Evolutionary conservation across 1,140 invertebrate species (phyloP).

Genomic region (Drosophila ohnishii): DNA sequence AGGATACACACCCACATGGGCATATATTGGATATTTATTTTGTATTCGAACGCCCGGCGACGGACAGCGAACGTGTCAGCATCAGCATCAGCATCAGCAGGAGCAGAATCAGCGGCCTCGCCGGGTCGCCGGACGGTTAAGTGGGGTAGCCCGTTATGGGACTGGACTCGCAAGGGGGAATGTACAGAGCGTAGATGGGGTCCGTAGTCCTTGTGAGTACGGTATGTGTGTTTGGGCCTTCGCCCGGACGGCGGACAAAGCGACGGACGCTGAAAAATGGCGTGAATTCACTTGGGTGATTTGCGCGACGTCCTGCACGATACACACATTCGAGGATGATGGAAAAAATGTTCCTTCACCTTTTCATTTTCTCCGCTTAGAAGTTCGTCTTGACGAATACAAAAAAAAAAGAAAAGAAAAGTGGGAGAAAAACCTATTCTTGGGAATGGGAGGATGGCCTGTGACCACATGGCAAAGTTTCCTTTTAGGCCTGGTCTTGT

Average conservation of each 20-base stretch:
- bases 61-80: slow-evolving; percentile 77
- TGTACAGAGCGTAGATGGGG: not conserved
- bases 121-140: slow-evolving; percentile 63
- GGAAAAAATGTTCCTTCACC: slow-evolving; percentile 49
- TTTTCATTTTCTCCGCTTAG: slow-evolving; percentile 47
- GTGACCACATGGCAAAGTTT: slow-evolving; percentile 31
- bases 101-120: slow-evolving; percentile 49
- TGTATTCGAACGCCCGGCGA: slow-evolving; percentile 76
- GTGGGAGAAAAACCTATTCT: slow-evolving; percentile 10
- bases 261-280: slow-evolving; percentile 81
- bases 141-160: slow-evolving; percentile 58
- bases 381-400: slow-evolving; percentile 33
- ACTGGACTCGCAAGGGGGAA: slow-evolving; percentile 24
- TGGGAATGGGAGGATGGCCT: not conserved
- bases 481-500: not conserved
- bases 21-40: slow-evolving; percentile 83
- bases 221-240: slow-evolving; percentile 51
- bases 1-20: slow-evolving; percentile 81
- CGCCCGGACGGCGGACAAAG: slow-evolving; percentile 62
- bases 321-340: slow-evolving; percentile 61
- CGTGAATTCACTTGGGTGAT: slow-evolving; percentile 80
- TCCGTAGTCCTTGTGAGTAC: slow-evolving; percentile 13
- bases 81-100: slow-evolving; percentile 50
- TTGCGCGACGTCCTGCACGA: slow-evolving; percentile 65
- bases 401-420: slow-evolving; percentile 21